Evolutionary conservation across 2,888 invertebrate genomes (phyloP).

Genomic region (Cataglyphis altisquamis): DNA sequence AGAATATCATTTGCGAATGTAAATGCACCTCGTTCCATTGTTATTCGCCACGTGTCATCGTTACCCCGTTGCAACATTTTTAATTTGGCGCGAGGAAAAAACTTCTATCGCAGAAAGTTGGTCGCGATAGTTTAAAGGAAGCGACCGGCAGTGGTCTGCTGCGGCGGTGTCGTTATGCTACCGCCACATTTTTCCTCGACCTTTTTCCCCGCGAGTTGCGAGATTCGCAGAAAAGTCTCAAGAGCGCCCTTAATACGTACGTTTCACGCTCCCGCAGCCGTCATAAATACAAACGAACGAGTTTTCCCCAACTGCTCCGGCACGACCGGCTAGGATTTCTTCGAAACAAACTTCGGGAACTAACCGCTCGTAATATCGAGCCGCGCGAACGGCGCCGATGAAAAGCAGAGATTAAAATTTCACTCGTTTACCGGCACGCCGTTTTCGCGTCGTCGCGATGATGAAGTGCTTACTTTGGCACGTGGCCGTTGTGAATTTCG

Average conservation of each 20-base stretch:
- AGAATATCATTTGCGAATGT: neutral
- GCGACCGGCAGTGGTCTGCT: slow-evolving; percentile 10
- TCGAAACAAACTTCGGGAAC: slow-evolving; percentile 61
- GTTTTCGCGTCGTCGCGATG: slow-evolving; percentile 36
- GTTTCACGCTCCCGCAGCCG: slow-evolving; percentile 57
- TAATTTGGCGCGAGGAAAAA: slow-evolving; percentile 29
- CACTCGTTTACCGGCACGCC: slow-evolving; percentile 40
- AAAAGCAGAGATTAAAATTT: slow-evolving; percentile 68
- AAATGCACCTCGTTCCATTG: neutral
- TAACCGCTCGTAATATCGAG: slow-evolving; percentile 67
- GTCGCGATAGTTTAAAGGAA: slow-evolving; percentile 37
- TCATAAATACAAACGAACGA: slow-evolving; percentile 72
- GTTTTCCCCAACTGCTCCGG: slow-evolving; percentile 59
- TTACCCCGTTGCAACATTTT: slow-evolving; percentile 42
- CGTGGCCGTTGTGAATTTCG: slow-evolving; percentile 52
- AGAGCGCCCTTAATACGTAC: slow-evolving; percentile 50
- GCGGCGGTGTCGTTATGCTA: slow-evolving; percentile 34
- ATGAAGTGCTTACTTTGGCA: slow-evolving; percentile 53
- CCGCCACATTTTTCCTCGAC: slow-evolving; percentile 42
- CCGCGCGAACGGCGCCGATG: slow-evolving; percentile 57
- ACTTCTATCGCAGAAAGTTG: slow-evolving; percentile 43
- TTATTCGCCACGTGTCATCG: neutral
- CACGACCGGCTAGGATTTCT: slow-evolving; percentile 56
- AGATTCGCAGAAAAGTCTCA: slow-evolving; percentile 47
- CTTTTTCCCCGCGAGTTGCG: slow-evolving; percentile 17